Evolutionary conservation across 2,888 invertebrate genomes (phyloP), one percentile per base, ranked within the genome.

Genomic region (Drosophila meridiana): DNA sequence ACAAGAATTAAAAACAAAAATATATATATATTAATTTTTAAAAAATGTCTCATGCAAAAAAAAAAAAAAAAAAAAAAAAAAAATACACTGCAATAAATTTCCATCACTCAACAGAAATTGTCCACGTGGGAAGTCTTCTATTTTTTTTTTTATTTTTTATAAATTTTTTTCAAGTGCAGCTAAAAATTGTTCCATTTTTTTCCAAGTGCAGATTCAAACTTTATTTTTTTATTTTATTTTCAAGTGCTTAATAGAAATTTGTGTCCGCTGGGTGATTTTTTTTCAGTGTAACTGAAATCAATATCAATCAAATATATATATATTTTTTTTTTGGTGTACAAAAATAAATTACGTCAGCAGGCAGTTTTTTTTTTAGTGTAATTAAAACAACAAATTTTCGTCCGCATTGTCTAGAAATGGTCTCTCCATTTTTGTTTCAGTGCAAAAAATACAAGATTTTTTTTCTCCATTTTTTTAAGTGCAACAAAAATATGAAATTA

Each of bases 91-190:
- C 64, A 56, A 75, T 58, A 47, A 68, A 60, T 65, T 26, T 40
- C 4, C 43, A 65, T 62, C 45, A 69, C 32, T 45, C 65, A 64
- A 28, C 59, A 57, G 28, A 52, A 61, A 71, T 50, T 72, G 45
- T 53, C 80, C 9, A 55, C 69, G 75, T 32, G 79, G 76, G 79
- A 78, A 28, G 42, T 34, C 6, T 5, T 20, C 2, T 4, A 47
- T 32, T 28, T 9, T 32, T 14, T 0, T 5, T 8, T 28, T 14
- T 43, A 20, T 52, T 59, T 66, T 36, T 26, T 20, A 2, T 2
- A 26, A 6, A 48, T 57, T 67, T 74, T 73, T 73, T 73, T 69
- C n/a, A 55, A 66, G 76, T 77, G 78, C 56, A 69, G 55, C 55
- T 4, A 38, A 32, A 56, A 34, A 20, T 43, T 43, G 11, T 20